Conservation (phyloP, 2,797 vertebrate genomes). For the Sebastes hubbsi region DNA sequence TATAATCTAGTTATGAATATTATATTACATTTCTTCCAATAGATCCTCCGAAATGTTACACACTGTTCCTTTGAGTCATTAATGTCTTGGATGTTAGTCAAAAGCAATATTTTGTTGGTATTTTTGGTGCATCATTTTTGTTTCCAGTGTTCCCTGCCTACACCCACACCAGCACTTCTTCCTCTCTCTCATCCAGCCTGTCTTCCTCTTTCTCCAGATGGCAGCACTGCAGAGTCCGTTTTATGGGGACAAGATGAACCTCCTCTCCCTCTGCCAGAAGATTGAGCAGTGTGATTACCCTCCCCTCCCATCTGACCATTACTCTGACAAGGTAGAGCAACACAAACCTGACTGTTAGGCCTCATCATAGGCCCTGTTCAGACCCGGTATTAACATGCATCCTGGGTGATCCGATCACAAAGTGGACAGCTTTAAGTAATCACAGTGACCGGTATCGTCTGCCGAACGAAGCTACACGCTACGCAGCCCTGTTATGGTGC, state of each 20-base stretch:
- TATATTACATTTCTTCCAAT: no score
- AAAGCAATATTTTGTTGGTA: neutral
- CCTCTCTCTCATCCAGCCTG: neutral
- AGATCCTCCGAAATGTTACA: no score
- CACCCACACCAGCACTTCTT: neutral
- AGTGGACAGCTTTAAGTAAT: no score
- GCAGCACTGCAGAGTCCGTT: slow-evolving; percentile 96
- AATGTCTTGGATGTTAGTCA: neutral
- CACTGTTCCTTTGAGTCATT: neutral
- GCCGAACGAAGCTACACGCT: no score
- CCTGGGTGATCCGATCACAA: no score
- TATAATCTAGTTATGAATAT: no score
- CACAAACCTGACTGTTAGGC: neutral
- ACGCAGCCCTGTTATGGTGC: no score
- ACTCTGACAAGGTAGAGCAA: slow-evolving; percentile 90
- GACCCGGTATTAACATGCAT: no score
- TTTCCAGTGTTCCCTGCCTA: neutral
- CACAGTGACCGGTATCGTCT: no score
- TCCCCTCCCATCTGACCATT: slow-evolving; percentile 94
- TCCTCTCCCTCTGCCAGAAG: slow-evolving; percentile 96
- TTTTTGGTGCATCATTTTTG: neutral
- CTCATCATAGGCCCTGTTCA: no score
- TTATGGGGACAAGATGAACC: slow-evolving; percentile 97
- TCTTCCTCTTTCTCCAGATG: slow-evolving; percentile 83
- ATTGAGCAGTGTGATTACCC: slow-evolving; percentile 97